Percentiles rank a stretch among this genome's conserved stretches.
Conservation (phyloP, 2,113 vertebrate genomes). For the Piaya cayana region DNA sequence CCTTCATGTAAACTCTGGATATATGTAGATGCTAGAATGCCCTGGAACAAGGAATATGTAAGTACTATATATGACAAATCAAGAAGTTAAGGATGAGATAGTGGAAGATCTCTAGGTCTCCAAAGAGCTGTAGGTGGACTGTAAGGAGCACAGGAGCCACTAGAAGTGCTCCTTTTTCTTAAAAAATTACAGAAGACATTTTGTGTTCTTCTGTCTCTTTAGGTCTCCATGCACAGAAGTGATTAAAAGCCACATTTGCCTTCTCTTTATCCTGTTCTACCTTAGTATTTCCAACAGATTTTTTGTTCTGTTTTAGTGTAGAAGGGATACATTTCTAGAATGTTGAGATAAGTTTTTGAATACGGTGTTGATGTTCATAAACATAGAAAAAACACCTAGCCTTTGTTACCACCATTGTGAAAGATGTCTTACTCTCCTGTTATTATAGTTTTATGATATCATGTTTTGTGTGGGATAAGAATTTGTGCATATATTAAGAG, state of each 20-base stretch:
- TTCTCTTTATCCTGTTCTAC: background rate
- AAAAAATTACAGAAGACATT: background rate
- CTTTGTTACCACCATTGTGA: constrained; percentile 42
- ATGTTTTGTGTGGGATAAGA: constrained; percentile 40
- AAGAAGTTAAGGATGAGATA: background rate
- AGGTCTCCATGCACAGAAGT: background rate
- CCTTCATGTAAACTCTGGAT: background rate
- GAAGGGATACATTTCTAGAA: background rate
- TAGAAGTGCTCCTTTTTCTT: background rate
- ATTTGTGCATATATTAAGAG: constrained; percentile 53
- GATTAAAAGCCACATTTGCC: background rate
- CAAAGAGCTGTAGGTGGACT: background rate
- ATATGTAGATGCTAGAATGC: background rate
- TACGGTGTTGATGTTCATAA: constrained; percentile 1
- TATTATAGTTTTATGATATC: constrained; percentile 59
- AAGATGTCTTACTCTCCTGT: constrained; percentile 36
- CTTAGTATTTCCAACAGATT: background rate
- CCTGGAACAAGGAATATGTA: background rate
- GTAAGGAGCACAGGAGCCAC: background rate
- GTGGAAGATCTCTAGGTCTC: background rate
- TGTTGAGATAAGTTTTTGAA: constrained; percentile 24
- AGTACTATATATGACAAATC: background rate
- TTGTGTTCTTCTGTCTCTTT: background rate
- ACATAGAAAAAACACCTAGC: background rate
- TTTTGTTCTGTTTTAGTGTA: background rate